Conservation (phyloP, 2,797 vertebrate genomes). For the Monodelphis domestica region DNA sequence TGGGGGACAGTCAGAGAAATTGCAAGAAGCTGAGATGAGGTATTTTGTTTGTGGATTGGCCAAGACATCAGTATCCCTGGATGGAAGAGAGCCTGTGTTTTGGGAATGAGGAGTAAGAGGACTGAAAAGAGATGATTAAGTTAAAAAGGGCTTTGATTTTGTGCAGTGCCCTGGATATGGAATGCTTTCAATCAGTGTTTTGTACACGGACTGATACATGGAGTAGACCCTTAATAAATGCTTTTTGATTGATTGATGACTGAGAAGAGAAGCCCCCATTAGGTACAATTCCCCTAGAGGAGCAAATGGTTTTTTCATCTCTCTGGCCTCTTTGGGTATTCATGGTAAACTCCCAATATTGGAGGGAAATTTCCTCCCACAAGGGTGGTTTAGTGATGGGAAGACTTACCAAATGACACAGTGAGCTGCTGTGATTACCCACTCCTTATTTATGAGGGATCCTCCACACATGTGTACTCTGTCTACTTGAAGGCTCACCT, state of each 20-base stretch:
- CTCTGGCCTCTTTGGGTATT: neutral
- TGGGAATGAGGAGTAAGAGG: neutral
- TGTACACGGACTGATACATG: too few species aligned
- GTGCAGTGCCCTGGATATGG: too few species aligned
- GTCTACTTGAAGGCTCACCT: constrained; percentile 63
- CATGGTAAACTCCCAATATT: neutral
- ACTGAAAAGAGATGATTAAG: neutral
- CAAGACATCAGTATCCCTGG: neutral
- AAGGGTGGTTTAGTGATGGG: neutral
- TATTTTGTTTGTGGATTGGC: too few species aligned
- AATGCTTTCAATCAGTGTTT: neutral
- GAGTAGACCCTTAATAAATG: too few species aligned
- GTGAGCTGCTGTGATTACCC: constrained; percentile 71
- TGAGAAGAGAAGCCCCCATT: neutral
- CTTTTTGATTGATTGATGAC: neutral
- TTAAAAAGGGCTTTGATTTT: neutral
- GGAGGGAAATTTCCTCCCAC: fast-evolving
- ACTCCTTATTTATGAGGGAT: constrained; percentile 57
- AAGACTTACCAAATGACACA: constrained; percentile 68
- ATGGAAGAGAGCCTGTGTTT: neutral
- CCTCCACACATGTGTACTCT: constrained; percentile 60
- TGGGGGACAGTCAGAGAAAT: too few species aligned
- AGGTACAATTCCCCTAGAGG: neutral
- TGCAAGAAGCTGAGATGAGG: neutral
- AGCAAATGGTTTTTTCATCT: neutral